These are phyloP conservation scores for Scleropages formosus DNA, from an alignment of 2,797 vertebrate species.

Conservation along the genomic window DNA sequence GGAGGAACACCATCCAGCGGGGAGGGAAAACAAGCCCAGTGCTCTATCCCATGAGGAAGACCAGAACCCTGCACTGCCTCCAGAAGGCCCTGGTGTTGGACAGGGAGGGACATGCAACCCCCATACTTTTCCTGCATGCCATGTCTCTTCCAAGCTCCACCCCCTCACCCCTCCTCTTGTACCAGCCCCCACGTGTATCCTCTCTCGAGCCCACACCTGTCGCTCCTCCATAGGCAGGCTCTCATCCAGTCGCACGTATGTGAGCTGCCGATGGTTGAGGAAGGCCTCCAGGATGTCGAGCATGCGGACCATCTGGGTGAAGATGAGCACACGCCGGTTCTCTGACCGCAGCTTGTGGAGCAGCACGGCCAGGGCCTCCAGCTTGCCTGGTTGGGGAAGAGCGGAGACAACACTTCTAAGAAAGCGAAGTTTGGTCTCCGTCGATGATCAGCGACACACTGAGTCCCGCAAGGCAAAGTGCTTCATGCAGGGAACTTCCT, in stretches of 20 bases:
- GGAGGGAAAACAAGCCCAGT: conserved; percentile 47
- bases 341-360: conserved; percentile 89
- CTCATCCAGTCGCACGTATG: conserved; percentile 89
- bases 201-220: conserved; percentile 66
- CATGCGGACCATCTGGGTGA: conserved; percentile 85
- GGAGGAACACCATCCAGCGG: conserved; percentile 44
- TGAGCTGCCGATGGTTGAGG: conserved; percentile 84
- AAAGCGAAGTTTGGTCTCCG: too few relatives aligned
- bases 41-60: conserved; percentile 42
- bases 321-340: conserved; percentile 87
- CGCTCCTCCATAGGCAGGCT: conserved; percentile 82
- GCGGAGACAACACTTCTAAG: neutral
- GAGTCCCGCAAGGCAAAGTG: neutral
- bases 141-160: neutral
- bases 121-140: too few relatives aligned
- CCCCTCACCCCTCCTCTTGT: neutral
- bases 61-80: conserved; percentile 44
- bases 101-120: conserved; percentile 42
- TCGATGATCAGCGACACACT: too few relatives aligned
- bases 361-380: conserved; percentile 89
- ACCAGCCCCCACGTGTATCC: neutral
- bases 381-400: conserved; percentile 74
- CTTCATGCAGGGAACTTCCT: neutral
- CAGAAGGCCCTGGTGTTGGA: conserved; percentile 45
- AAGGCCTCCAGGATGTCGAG: conserved; percentile 84